phyloP scores from a whole-genome alignment of 2,113 vertebrate genomes.

The Pygathrix nemaeus region DNA sequence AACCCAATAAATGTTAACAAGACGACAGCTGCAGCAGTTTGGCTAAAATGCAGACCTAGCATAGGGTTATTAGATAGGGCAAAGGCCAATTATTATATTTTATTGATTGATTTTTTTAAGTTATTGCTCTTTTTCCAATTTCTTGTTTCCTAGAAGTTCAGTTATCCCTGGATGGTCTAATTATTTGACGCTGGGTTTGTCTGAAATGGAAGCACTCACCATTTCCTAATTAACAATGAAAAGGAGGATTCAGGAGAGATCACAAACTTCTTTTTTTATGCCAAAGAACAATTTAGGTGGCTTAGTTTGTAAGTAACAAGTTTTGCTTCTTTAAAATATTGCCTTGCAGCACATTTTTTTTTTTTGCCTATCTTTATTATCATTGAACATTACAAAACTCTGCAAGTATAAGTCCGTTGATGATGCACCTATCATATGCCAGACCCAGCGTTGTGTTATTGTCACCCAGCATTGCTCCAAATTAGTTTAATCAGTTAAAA shows the following conservation, averaged over 20 bases:
- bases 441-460: not conserved
- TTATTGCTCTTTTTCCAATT: not conserved
- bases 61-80: slow-evolving; percentile 87
- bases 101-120: slow-evolving; percentile 86
- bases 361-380: not conserved
- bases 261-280: slow-evolving; percentile 67
- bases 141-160: slow-evolving; percentile 78
- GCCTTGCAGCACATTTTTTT: not conserved
- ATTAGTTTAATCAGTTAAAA: slow-evolving; percentile 17
- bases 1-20: not conserved
- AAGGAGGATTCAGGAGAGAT: slow-evolving; percentile 76
- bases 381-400: not conserved
- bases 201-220: slow-evolving; percentile 78
- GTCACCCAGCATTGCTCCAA: not conserved
- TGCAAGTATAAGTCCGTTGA: not conserved
- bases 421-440: not conserved
- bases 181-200: slow-evolving; percentile 69
- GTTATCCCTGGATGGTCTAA: slow-evolving; percentile 77
- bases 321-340: slow-evolving; percentile 15
- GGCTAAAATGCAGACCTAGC: slow-evolving; percentile 88
- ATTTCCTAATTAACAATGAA: slow-evolving; percentile 81
- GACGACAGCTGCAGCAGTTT: not conserved
- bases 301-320: slow-evolving; percentile 52
- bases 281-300: slow-evolving; percentile 61
- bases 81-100: slow-evolving; percentile 83